Base-by-base conservation (phyloP, 2,113 vertebrate genomes). In the Chunga burmeisteri region DNA sequence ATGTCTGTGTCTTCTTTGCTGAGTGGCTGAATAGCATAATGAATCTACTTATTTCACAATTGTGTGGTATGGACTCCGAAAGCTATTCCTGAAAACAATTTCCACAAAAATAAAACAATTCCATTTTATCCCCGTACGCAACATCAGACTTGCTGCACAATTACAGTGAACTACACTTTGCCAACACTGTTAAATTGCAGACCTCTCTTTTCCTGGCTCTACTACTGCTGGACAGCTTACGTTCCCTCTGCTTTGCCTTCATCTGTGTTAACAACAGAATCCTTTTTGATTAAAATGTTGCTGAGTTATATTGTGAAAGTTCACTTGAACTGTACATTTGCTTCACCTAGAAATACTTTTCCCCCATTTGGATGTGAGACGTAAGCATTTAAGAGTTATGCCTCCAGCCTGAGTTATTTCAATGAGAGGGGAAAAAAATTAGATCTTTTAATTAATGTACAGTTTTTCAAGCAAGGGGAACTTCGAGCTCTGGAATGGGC, bases 241-340 rank as follows among this genome's bases (percentile, higher is more conserved):
- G 62, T 65, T 94, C 61, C 67, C 74, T 74, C 68, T 92, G 88
- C 66, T 95, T 65, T 82, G 79, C 70, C 62, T 95, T 92, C 94
- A 94, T 97, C 95, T 96, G 95, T 92, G 83, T 96, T 96, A 94
- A 95, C 61, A 96, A 91, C 88, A 72, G 86, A 96, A 91, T 92
- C 92, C 79, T 97, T 97, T 96, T 78, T 93, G 86, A 91, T 96
- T 88, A 95, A 86, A 96, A 93, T 83, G 83, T 88, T 93, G 65
- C 91, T 63, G 70, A 94, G 70, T 89, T 96, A 63, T 50, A 78
- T 15, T 85, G 67, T 36, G 68, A 92, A 94, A 91, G 34, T 71
- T 95, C 77, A 85, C 62, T 73, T 91, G 53, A 95, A 80, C 58
- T 50, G 23, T 40, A 25, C 38, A 17, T 53, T 95, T 80, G 26